phyloP scores from a whole-genome alignment of 2,113 vertebrate species.

The Macrotis lagotis region DNA sequence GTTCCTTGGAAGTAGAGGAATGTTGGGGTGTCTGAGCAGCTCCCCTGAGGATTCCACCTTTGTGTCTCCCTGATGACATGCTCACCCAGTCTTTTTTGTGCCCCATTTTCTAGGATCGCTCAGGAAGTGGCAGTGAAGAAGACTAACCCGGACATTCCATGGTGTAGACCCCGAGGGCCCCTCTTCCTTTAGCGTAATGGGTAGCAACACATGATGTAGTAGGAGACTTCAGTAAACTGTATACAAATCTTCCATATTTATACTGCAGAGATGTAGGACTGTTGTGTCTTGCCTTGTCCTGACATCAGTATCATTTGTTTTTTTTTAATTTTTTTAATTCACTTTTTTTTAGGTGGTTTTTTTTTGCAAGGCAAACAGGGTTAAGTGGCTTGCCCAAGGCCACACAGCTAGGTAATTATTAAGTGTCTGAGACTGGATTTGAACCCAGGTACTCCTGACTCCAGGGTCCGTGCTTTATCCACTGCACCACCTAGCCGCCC shows the following conservation, averaged over 20 bases:
- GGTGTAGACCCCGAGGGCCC: slow-evolving; percentile 40
- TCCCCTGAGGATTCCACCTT: background rate
- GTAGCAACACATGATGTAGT: slow-evolving; percentile 81
- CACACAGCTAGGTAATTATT: too few species aligned
- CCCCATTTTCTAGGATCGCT: slow-evolving; percentile 87
- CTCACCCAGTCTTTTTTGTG: background rate
- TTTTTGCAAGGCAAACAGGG: too few species aligned
- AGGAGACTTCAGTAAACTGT: slow-evolving; percentile 69
- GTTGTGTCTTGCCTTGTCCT: slow-evolving; percentile 75
- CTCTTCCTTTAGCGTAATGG: slow-evolving; percentile 77
- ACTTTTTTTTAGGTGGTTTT: too few species aligned
- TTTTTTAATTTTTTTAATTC: too few species aligned
- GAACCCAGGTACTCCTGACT: too few species aligned
- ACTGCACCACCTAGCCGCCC: too few species aligned
- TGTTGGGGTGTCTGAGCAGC: too few species aligned
- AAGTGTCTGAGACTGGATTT: too few species aligned
- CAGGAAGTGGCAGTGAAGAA: slow-evolving; percentile 94
- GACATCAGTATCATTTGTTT: slow-evolving; percentile 78
- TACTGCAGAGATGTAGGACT: slow-evolving; percentile 85
- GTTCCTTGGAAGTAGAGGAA: background rate
- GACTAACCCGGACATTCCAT: slow-evolving; percentile 85
- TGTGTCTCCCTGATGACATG: too few species aligned
- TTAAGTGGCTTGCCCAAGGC: too few species aligned
- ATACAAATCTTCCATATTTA: slow-evolving; percentile 90
- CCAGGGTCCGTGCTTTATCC: too few species aligned